These are phyloP conservation scores for Zootermopsis nevadensis DNA, from an alignment of 2,888 invertebrate genomes.

Conservation along the genomic window DNA sequence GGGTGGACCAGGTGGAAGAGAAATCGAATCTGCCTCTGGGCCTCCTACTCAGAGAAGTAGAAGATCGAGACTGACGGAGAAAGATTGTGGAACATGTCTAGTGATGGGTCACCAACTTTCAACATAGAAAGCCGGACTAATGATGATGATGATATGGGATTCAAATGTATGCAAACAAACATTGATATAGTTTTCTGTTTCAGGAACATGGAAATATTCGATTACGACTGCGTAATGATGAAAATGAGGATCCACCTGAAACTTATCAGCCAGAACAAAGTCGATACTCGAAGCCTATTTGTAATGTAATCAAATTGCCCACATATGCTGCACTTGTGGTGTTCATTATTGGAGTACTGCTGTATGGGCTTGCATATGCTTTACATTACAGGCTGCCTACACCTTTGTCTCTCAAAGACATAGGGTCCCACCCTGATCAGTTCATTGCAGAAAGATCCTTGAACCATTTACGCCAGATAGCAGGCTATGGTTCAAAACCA, in stretches of 20 bases:
- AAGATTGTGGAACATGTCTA: too few relatives aligned
- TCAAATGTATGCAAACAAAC: too few relatives aligned
- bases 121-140: too few relatives aligned
- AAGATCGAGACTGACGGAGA: too few relatives aligned
- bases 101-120: too few relatives aligned
- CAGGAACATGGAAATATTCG: constrained; percentile 19
- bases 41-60: too few relatives aligned
- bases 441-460: constrained; percentile 76
- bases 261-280: neutral
- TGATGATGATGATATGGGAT: too few relatives aligned
- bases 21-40: too few relatives aligned
- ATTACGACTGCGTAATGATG: neutral
- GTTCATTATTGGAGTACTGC: neutral
- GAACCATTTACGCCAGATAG: constrained; percentile 68
- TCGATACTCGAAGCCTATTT: neutral
- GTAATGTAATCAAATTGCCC: neutral
- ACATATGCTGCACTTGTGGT: neutral
- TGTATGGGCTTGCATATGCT: constrained; percentile 8
- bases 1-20: too few relatives aligned
- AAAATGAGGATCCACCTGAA: neutral
- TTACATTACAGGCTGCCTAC: constrained; percentile 63
- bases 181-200: neutral
- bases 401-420: constrained; percentile 64
- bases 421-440: constrained; percentile 61
- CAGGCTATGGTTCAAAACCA: constrained; percentile 57